Base-by-base conservation (phyloP, 2,888 invertebrate species). In the Drosophila melanosoma region DNA sequence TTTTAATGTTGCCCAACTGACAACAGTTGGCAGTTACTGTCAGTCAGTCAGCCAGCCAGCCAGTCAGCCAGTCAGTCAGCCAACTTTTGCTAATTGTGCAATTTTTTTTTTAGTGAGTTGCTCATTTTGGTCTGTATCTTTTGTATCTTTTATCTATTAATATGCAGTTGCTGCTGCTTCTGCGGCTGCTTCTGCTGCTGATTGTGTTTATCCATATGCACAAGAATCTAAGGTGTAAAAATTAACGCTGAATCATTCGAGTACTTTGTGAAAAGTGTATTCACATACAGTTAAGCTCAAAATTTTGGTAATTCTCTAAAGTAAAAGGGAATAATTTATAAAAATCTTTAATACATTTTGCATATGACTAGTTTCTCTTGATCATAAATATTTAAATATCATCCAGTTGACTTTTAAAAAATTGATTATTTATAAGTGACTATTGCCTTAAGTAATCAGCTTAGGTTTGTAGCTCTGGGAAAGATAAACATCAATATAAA, bases 1-100 rank as follows among this genome's bases (percentile, higher is more conserved):
- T 88, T 88, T 88, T 86, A 81, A 83, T 87, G 63, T 87, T 87
- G 83, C 88, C 73, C 86, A 88, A 86, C 83, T 72, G 69, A 49
- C 68, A 74, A 49, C 56, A 52, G 59, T 53, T 51, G 52, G 49
- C 74, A 61, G 63, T 62, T 49, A 67, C 56, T 63, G 53, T 12
- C 80, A 49, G 64, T 72, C 59, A 67, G 62, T 70, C 62, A 74
- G 45, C 12, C 45, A 45, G 45, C 8, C 45, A 45, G 45, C 3
- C 45, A 45, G 45, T 8, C 45, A n/a, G 42, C 2, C 42, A 38
- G 17, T 17, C 8, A 38, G 38, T 38, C 38, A 78, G 62, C 74
- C 62, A 78, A 75, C 62, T 79, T 79, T 75, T 70, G 86, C 86
- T 87, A 87, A 87, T 87, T 87, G 88, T 86, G 86, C 80, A 87